phyloP scores from a whole-genome alignment of 2,888 invertebrate species.

The Chrysolina americana region DNA sequence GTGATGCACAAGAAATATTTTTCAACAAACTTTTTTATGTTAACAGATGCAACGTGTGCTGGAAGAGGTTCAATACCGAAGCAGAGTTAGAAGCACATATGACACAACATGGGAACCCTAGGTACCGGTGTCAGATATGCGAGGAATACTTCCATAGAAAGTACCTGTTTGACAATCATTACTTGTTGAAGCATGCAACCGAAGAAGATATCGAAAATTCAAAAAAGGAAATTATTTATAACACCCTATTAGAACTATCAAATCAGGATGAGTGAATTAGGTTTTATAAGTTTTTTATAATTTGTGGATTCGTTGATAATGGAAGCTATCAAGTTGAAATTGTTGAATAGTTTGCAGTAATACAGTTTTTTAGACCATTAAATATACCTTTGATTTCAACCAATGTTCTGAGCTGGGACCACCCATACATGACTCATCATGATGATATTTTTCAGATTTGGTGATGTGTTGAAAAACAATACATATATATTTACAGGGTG shows the following conservation, averaged over 20 bases:
- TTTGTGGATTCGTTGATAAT: no score
- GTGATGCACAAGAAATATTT: no score
- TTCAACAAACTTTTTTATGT: not conserved
- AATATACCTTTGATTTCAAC: no score
- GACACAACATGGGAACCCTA: slow-evolving; percentile 43
- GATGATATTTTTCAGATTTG: no score
- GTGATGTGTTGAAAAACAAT: no score
- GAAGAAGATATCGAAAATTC: slow-evolving; percentile 44
- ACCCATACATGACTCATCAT: no score
- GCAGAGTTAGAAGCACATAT: slow-evolving; percentile 46
- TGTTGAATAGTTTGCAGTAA: no score
- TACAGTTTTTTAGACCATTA: no score
- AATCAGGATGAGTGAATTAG: slow-evolving; percentile 32
- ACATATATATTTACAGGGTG: no score
- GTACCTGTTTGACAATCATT: slow-evolving; percentile 48
- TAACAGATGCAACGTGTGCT: slow-evolving; percentile 48
- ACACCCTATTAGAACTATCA: slow-evolving; percentile 45
- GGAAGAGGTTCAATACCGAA: slow-evolving; percentile 44
- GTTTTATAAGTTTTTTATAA: not conserved
- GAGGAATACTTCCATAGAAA: slow-evolving; percentile 47
- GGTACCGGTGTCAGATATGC: slow-evolving; percentile 48
- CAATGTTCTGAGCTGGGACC: no score
- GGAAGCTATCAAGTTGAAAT: no score
- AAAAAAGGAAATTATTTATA: slow-evolving; percentile 47
- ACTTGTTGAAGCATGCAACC: slow-evolving; percentile 43